A percentile compares a stretch with the other conserved stretches of the same genome.
These are phyloP conservation scores for Hyphantria cunea DNA, from an alignment of 1,140 invertebrate species.

Conservation along the genomic window DNA sequence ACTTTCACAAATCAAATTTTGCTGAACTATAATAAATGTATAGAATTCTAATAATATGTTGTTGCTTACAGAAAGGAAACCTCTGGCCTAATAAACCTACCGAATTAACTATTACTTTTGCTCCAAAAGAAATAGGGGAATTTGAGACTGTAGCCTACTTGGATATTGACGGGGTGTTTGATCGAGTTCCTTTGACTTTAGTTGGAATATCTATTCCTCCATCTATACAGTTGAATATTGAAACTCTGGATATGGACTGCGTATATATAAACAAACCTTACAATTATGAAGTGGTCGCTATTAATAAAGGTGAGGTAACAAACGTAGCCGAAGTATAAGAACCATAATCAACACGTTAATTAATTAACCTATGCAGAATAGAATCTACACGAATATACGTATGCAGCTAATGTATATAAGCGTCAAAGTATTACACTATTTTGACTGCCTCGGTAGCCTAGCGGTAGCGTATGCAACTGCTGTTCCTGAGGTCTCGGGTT, in stretches of 20 bases:
- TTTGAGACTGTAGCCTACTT: slow-evolving; percentile 59
- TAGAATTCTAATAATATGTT: too few species aligned
- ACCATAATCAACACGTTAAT: too few species aligned
- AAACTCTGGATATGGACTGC: slow-evolving; percentile 68
- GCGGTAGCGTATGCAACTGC: too few species aligned
- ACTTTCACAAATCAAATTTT: too few species aligned
- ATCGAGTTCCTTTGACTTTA: slow-evolving; percentile 58
- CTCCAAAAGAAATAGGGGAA: slow-evolving; percentile 65
- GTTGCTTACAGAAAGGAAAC: slow-evolving; percentile 52
- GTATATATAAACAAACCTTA: slow-evolving; percentile 72
- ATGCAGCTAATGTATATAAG: too few species aligned
- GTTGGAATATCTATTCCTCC: slow-evolving; percentile 66
- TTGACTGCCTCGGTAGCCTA: too few species aligned
- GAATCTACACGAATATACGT: too few species aligned
- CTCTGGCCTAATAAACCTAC: slow-evolving; percentile 68
- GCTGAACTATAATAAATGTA: too few species aligned
- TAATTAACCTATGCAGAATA: too few species aligned
- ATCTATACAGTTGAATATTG: slow-evolving; percentile 60
- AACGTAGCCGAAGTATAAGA: too few species aligned
- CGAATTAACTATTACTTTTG: slow-evolving; percentile 67
- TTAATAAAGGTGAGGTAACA: slow-evolving; percentile 62
- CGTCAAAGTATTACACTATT: too few species aligned
- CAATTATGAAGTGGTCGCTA: slow-evolving; percentile 67
- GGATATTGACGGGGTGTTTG: slow-evolving; percentile 63
- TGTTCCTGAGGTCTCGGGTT: too few species aligned